Conservation (phyloP, 2,797 vertebrate species). For the Lophura swinhoii region DNA sequence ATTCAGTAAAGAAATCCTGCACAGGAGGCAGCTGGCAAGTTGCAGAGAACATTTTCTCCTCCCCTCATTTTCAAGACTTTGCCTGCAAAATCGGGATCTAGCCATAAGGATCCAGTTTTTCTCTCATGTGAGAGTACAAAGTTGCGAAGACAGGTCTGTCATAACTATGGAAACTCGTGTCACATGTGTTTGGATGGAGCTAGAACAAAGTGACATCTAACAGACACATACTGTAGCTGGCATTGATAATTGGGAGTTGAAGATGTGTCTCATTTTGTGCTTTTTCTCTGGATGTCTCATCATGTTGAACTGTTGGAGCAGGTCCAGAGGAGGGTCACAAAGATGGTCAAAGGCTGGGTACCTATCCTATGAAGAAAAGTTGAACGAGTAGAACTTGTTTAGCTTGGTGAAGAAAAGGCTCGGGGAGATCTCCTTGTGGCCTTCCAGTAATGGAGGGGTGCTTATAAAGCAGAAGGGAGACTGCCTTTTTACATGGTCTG, state of each 20-base stretch:
- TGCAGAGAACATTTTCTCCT: background rate
- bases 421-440: no score
- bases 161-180: background rate
- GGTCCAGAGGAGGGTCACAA: no score
- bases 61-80: background rate
- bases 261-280: background rate
- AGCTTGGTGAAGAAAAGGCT: no score
- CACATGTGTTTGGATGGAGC: background rate
- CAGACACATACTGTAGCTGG: background rate
- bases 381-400: no score
- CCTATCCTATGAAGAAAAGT: no score
- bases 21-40: constrained; percentile 14
- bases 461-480: no score
- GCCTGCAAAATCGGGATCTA: background rate
- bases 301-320: no score
- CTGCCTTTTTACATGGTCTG: no score
- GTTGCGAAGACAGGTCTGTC: background rate
- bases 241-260: background rate
- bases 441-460: no score
- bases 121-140: background rate
- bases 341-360: no score
- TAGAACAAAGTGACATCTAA: accelerated
- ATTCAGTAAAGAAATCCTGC: background rate
- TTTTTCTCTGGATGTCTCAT: background rate
- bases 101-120: background rate